phyloP scores from a whole-genome alignment of 2,113 vertebrate species.

The Empidonax traillii region DNA sequence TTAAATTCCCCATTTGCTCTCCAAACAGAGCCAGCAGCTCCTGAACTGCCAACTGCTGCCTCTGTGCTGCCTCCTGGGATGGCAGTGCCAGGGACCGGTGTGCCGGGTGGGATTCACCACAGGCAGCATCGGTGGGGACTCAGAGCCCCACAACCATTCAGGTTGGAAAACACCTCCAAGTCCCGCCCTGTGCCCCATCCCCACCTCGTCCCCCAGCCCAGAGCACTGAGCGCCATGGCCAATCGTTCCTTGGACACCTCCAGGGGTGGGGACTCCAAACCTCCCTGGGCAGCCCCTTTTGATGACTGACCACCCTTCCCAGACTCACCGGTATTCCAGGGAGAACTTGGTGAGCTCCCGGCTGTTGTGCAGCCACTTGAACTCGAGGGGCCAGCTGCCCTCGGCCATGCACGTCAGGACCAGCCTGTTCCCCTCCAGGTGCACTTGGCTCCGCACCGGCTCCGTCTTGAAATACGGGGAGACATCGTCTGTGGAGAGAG shows the following conservation, averaged over 20 bases:
- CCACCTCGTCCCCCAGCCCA: neutral
- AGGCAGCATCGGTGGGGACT: neutral
- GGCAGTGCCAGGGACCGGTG: neutral
- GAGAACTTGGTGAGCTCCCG: constrained; percentile 94
- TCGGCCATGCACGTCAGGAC: constrained; percentile 99
- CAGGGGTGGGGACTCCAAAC: neutral
- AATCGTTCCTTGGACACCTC: neutral
- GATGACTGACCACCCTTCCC: accelerated
- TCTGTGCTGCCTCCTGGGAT: neutral
- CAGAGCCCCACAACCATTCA: neutral
- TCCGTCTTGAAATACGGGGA: constrained; percentile 98
- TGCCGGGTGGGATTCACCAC: accelerated
- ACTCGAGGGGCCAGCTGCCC: constrained; percentile 98
- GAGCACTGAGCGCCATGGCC: neutral
- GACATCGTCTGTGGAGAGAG: constrained; percentile 83
- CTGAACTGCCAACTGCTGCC: neutral
- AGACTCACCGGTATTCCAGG: constrained; percentile 90
- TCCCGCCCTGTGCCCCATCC: neutral
- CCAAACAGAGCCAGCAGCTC: neutral
- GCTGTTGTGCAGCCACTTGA: constrained; percentile 95
- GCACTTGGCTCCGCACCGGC: constrained; percentile 91
- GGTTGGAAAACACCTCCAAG: neutral
- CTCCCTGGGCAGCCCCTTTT: accelerated
- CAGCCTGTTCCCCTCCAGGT: constrained; percentile 94
- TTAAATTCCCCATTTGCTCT: constrained; percentile 6